phyloP scores from a whole-genome alignment of 2,113 vertebrate genomes.

The Solea solea region DNA sequence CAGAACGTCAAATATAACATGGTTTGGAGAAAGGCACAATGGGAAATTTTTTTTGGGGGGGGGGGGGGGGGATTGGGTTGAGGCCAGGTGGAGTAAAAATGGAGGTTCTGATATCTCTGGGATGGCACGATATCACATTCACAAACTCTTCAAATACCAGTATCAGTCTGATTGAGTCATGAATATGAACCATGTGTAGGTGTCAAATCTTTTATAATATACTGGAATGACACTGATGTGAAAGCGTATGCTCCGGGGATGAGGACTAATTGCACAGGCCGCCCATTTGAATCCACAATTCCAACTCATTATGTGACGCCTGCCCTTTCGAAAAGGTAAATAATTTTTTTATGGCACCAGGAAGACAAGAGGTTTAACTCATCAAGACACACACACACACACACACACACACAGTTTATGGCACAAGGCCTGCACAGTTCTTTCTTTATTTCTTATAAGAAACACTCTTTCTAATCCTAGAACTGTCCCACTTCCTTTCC shows the following conservation, averaged over 20 bases:
- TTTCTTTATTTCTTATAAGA: background rate
- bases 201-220: background rate
- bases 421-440: background rate
- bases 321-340: constrained; percentile 1
- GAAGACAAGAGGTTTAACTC: background rate
- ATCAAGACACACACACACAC: background rate
- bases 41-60: no score
- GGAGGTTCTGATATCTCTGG: no score
- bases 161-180: no score
- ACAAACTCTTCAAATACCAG: no score
- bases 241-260: background rate
- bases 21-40: no score
- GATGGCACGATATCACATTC: no score
- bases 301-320: background rate
- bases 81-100: no score
- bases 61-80: no score
- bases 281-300: background rate
- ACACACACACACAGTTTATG: background rate
- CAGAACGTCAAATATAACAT: no score
- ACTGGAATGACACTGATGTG: background rate
- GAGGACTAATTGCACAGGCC: background rate
- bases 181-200: background rate
- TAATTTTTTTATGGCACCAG: constrained; percentile 3
- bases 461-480: background rate
- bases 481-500: background rate